phyloP scores from a whole-genome alignment of 2,797 vertebrate genomes.

The Yasuhikotakia modesta region DNA sequence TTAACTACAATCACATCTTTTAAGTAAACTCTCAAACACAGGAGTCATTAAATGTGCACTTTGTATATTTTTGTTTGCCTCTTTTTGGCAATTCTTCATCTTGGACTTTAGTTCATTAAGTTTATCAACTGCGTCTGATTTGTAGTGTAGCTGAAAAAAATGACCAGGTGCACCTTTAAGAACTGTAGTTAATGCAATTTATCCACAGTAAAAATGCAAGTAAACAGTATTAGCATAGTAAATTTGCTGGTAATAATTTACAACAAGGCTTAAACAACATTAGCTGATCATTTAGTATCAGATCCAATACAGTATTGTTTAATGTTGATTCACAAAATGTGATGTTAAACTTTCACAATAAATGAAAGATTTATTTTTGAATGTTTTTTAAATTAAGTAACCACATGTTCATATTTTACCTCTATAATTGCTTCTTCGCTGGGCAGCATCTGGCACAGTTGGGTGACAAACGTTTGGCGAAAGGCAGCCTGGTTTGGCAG shows the following conservation, averaged over 20 bases:
- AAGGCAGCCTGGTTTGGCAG: conserved; percentile 88
- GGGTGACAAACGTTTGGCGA: conserved; percentile 90
- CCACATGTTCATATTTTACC: conserved; percentile 69
- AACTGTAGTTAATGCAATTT: not conserved
- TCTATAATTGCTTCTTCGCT: conserved; percentile 95
- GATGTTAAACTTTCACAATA: too few species aligned
- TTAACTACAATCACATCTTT: not conserved
- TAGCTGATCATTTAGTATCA: too few species aligned
- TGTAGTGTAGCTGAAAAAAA: not conserved
- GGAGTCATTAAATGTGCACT: too few species aligned
- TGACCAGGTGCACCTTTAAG: too few species aligned
- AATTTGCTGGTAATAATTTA: not conserved
- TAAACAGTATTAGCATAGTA: not conserved
- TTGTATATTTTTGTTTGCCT: not conserved
- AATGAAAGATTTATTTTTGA: too few species aligned
- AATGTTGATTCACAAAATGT: too few species aligned
- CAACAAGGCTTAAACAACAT: not conserved
- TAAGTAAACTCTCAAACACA: not conserved
- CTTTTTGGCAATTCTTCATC: not conserved
- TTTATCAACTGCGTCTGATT: not conserved
- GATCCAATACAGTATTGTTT: too few species aligned
- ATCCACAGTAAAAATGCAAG: too few species aligned
- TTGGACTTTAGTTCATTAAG: not conserved
- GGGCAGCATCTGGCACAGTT: conserved; percentile 92
- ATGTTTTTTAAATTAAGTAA: too few species aligned